A percentile compares a stretch with the other conserved stretches of the same genome.
Conservation (phyloP, 2,113 vertebrate species). For the Cricetomys ansorgei region DNA sequence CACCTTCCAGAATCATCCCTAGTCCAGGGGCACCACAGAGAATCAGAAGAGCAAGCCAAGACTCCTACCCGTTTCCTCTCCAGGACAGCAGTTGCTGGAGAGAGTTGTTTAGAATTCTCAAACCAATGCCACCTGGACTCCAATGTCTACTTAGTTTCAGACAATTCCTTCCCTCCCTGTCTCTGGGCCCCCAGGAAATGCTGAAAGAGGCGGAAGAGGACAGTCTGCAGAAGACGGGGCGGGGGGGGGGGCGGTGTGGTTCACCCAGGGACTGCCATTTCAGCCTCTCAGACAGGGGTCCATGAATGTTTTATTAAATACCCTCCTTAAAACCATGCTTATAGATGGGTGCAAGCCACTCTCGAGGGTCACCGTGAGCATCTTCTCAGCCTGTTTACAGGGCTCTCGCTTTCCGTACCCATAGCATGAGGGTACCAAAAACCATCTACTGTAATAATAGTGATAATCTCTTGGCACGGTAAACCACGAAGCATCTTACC, state of each 20-base stretch:
- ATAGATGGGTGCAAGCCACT: neutral
- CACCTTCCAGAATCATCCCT: neutral
- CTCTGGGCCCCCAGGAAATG: neutral
- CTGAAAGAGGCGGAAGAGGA: neutral
- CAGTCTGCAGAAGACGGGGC: neutral
- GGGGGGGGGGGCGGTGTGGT: no score
- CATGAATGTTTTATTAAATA: conserved; percentile 51
- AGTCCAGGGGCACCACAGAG: no score
- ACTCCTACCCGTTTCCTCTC: neutral
- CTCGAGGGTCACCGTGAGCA: neutral
- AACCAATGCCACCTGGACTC: neutral
- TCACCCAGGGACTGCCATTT: conserved; percentile 27
- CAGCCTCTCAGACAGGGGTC: neutral
- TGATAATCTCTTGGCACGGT: no score
- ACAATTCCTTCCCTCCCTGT: neutral
- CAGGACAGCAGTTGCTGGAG: neutral
- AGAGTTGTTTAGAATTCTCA: neutral
- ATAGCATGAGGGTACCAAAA: neutral
- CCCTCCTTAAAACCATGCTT: neutral
- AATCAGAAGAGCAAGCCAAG: neutral
- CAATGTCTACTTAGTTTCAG: neutral
- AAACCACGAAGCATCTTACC: neutral
- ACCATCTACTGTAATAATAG: neutral
- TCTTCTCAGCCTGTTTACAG: neutral
- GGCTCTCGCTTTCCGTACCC: neutral